A percentile compares a stretch with the other conserved stretches of the same genome.
Evolutionary conservation across 2,797 vertebrate species (phyloP).

Genomic region (Acanthurus tractus): DNA sequence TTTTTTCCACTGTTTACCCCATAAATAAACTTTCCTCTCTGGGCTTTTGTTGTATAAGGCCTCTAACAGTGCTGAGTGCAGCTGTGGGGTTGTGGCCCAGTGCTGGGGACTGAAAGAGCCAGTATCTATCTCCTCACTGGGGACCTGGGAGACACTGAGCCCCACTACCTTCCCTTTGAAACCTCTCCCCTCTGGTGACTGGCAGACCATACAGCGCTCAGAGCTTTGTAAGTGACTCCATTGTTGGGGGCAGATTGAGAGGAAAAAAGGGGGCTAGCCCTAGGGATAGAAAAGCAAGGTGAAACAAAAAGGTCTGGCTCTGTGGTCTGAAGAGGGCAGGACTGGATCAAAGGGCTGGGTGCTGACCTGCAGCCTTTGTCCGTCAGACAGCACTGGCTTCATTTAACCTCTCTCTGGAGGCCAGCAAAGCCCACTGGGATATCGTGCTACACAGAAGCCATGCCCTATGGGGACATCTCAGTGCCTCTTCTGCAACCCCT

Average conservation of each 20-base stretch:
- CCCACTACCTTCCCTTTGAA: slow-evolving; percentile 86
- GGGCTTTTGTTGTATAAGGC: slow-evolving; percentile 67
- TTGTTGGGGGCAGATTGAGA: slow-evolving; percentile 88
- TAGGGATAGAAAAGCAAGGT: slow-evolving; percentile 82
- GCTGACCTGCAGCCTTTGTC: slow-evolving; percentile 97
- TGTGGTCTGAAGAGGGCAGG: slow-evolving; percentile 93
- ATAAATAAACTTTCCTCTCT: slow-evolving; percentile 59
- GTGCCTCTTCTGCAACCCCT: slow-evolving; percentile 72
- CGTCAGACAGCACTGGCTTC: slow-evolving; percentile 93
- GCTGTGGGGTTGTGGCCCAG: slow-evolving; percentile 73
- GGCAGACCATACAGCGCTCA: slow-evolving; percentile 84
- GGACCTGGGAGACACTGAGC: slow-evolving; percentile 83
- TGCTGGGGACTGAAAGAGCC: slow-evolving; percentile 71
- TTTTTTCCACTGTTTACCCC: slow-evolving; percentile 53
- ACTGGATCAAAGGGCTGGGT: slow-evolving; percentile 95
- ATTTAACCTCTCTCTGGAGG: slow-evolving; percentile 95
- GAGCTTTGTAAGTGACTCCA: slow-evolving; percentile 96
- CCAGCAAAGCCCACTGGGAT: slow-evolving; percentile 89
- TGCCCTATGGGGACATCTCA: slow-evolving; percentile 81
- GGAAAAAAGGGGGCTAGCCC: slow-evolving; percentile 86
- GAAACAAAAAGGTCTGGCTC: slow-evolving; percentile 87
- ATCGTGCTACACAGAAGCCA: slow-evolving; percentile 82
- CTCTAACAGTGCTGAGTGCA: slow-evolving; percentile 71
- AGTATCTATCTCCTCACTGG: slow-evolving; percentile 82
- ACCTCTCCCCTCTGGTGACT: slow-evolving; percentile 86